phyloP scores from a whole-genome alignment of 2,797 vertebrate species.

The Furcifer pardalis region DNA sequence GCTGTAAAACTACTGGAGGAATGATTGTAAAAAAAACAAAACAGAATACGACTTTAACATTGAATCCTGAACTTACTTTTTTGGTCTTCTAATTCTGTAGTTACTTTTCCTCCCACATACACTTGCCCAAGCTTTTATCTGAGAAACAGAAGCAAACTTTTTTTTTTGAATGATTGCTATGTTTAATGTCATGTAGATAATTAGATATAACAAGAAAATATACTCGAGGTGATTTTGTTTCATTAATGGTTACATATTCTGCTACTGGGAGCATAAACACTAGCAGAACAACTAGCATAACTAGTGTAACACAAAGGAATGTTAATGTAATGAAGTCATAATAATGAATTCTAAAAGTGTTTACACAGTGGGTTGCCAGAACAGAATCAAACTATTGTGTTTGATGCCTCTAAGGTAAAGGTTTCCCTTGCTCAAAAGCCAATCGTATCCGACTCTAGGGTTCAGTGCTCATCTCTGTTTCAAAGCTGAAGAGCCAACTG shows the following conservation, averaged over 20 bases:
- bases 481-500: too few species aligned
- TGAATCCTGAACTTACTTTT: conserved; percentile 51
- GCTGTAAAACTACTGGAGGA: background rate
- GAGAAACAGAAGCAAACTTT: conserved; percentile 43
- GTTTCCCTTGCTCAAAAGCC: too few species aligned
- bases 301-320: background rate
- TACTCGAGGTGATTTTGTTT: background rate
- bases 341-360: background rate
- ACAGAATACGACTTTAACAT: conserved; percentile 1
- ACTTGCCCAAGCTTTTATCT: conserved; percentile 53
- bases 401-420: too few species aligned
- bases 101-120: conserved; percentile 44
- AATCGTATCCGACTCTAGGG: too few species aligned
- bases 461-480: too few species aligned
- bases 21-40: conserved; percentile 7
- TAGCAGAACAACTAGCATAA: background rate
- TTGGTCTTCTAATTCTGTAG: conserved; percentile 44
- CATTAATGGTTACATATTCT: background rate
- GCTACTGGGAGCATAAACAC: background rate
- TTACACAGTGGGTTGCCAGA: background rate
- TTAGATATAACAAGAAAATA: background rate
- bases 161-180: background rate
- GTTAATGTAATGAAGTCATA: background rate
- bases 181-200: background rate
- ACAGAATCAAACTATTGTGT: background rate